These are phyloP conservation scores for Donacobius atricapilla DNA, from an alignment of 2,113 vertebrate species.

Conservation along the genomic window DNA sequence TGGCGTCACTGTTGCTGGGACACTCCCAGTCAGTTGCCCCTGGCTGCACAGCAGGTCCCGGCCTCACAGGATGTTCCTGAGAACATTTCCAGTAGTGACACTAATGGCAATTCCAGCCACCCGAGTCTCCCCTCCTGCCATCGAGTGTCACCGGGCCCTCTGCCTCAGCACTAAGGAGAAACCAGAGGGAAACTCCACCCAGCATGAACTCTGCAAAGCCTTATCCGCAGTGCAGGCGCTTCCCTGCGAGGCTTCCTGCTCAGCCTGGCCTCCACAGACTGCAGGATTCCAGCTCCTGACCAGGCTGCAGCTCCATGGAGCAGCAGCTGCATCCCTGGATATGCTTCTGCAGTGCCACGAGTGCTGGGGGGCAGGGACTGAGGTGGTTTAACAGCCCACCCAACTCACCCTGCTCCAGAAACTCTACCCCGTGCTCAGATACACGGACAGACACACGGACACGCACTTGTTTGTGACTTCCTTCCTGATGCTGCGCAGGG, in stretches of 20 bases:
- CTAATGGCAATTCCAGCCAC: conserved; percentile 17
- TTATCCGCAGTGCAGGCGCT: fast-evolving
- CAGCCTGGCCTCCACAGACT: background rate
- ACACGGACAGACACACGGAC: background rate
- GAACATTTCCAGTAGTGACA: background rate
- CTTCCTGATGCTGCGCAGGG: background rate
- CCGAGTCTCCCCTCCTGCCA: background rate
- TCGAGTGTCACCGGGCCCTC: fast-evolving
- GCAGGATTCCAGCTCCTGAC: fast-evolving
- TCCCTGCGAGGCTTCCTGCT: background rate
- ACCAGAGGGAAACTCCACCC: conserved; percentile 51
- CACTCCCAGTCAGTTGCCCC: background rate
- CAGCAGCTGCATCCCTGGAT: background rate
- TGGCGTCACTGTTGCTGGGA: background rate
- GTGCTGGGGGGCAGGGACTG: fast-evolving
- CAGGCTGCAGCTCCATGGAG: fast-evolving
- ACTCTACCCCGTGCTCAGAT: background rate
- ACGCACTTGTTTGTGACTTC: background rate
- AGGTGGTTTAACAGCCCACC: background rate
- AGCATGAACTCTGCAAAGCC: background rate
- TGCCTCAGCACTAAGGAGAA: background rate
- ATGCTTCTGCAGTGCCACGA: fast-evolving
- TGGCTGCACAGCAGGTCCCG: fast-evolving
- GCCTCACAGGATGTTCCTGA: background rate
- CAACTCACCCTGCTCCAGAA: background rate